Base-by-base conservation (phyloP, 53 echinoderm and acorn worm genomes). In the Paracentrotus lividus region DNA sequence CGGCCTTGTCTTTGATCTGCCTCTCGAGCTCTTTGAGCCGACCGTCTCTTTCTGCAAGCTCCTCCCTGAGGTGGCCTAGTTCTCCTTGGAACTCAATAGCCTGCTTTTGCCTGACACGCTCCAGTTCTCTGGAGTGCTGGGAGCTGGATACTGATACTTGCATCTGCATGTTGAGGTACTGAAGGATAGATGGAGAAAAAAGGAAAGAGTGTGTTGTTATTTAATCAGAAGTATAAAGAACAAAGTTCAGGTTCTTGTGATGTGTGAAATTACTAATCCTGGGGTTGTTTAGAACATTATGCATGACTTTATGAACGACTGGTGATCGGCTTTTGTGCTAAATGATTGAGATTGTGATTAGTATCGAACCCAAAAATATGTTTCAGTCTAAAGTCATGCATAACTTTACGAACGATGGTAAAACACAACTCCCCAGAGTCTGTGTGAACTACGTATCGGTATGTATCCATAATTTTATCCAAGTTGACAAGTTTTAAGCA, bases 91-190 rank as follows among this genome's bases (percentile, higher is more conserved):
- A 94, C 78, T 89, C 94, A 13, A 93, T 51, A 49, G 94, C 76
- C 51, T 95, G 96, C 31, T 93, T 88, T 38, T 94, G 96, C 34
- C 93, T 93, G 5, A 99, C 55, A 1, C 99, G 95, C 84, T 99
- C 97, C 51, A 99, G 56, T 57, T 99, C 97, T 24, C 99, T 85
- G 49, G 85, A 38, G 77, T 97, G 96, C 85, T 97, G 99, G 15
- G 99, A 96, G 78, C 96, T 96, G 3, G 47, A 33, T 59, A 99
- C 93, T 8, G 99, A 96, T 16, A 96, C 33, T 92, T 96, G 96
- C 95, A 97, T 96, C 92, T 97, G 96, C 44, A 95, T 91, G 85
- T 99, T 97, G 88, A 97, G 88, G 15, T 97, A 93, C 98, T 98
- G 92, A 77, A 54, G 45, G 20, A 10, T 12, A 45, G 20, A 33